A percentile compares a stretch with the other conserved stretches of the same genome.
These are phyloP conservation scores for Pionites leucogaster DNA, from an alignment of 2,113 vertebrate genomes.

Conservation along the genomic window DNA sequence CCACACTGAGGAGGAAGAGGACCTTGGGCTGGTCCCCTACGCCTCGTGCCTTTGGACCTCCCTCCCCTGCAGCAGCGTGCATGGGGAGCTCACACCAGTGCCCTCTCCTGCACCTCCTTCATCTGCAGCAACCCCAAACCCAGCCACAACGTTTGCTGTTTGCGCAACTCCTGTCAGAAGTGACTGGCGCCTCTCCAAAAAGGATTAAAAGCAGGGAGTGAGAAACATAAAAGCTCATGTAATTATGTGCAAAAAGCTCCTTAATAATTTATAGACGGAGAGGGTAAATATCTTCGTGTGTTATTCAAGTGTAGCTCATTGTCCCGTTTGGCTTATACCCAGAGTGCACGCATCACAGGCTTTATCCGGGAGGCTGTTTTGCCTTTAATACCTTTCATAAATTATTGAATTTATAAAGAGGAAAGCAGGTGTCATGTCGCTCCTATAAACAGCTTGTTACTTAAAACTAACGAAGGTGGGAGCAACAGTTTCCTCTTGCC, in stretches of 20 bases:
- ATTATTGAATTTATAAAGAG: conserved; percentile 76
- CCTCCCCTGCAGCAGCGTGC: rapidly evolving
- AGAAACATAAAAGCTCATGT: conserved; percentile 65
- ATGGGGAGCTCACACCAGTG: rapidly evolving
- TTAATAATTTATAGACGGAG: conserved; percentile 75
- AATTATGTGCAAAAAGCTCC: conserved; percentile 71
- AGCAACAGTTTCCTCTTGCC: background rate
- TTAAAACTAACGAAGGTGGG: conserved; percentile 63
- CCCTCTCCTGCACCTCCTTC: background rate
- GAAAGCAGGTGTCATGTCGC: conserved; percentile 69
- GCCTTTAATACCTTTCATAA: conserved; percentile 75
- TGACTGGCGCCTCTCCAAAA: conserved; percentile 59
- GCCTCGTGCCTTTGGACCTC: rapidly evolving
- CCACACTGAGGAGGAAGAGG: rapidly evolving
- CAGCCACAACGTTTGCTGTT: background rate
- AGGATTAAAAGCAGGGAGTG: conserved; percentile 71
- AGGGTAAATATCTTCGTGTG: conserved; percentile 69
- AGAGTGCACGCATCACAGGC: conserved; percentile 51
- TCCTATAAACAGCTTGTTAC: conserved; percentile 75
- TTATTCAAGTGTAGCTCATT: conserved; percentile 65
- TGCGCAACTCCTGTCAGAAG: background rate
- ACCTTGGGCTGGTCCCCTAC: background rate
- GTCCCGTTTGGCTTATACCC: conserved; percentile 72
- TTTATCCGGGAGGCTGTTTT: conserved; percentile 47
- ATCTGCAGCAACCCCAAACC: background rate